Percentiles rank a stretch among this genome's conserved stretches.
Conservation (phyloP, 1,140 invertebrate species). For the Rhagoletis zephyria region DNA sequence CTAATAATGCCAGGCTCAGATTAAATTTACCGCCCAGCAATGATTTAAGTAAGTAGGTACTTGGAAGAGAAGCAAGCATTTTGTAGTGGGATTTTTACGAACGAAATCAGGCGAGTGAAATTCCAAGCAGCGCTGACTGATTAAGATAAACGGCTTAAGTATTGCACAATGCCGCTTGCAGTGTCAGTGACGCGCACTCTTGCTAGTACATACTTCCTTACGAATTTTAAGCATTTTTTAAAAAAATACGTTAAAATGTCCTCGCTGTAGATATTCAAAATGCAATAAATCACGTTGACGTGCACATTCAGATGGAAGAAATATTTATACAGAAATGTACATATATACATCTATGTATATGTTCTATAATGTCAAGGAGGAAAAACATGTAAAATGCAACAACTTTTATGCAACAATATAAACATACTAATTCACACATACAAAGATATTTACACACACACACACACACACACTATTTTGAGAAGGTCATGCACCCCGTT, state of each 20-base stretch:
- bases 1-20: too few species aligned
- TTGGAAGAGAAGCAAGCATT: background rate
- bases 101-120: slow-evolving; percentile 29
- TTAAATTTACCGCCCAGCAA: background rate
- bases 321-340: background rate
- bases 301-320: background rate
- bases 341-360: background rate
- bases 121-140: slow-evolving; percentile 21
- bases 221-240: background rate
- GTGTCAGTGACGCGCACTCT: background rate
- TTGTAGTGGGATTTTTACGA: background rate
- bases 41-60: background rate
- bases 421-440: background rate
- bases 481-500: too few species aligned
- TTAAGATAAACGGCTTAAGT: slow-evolving; percentile 41
- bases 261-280: slow-evolving; percentile 46
- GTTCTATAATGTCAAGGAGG: background rate
- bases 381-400: background rate
- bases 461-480: too few species aligned
- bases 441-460: background rate
- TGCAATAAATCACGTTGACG: slow-evolving; percentile 43
- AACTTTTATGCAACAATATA: background rate
- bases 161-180: background rate
- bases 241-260: background rate
- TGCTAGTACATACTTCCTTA: background rate